Conservation (phyloP, 2,113 vertebrate species). For the Sinocyclocheilus rhinocerous region DNA sequence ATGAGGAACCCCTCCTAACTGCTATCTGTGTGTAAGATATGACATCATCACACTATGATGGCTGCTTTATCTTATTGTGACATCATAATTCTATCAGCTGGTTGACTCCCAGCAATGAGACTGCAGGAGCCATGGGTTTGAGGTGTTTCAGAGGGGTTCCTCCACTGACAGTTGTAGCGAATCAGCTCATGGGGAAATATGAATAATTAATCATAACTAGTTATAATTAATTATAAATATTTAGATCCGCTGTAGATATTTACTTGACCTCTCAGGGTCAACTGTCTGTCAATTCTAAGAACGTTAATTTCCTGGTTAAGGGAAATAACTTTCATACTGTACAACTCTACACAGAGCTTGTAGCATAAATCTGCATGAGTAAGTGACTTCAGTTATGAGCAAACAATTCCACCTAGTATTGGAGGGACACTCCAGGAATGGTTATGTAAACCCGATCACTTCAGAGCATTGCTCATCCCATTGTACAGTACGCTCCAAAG, state of each 20-base stretch:
- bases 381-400: too few species aligned
- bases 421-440: conserved; percentile 53
- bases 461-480: conserved; percentile 50
- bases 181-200: too few species aligned
- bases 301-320: too few species aligned
- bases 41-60: conserved; percentile 29
- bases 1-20: conserved; percentile 2
- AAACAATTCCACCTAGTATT: conserved; percentile 55
- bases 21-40: conserved; percentile 14
- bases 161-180: conserved; percentile 65
- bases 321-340: too few species aligned
- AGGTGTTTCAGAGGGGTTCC: conserved; percentile 54
- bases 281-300: too few species aligned
- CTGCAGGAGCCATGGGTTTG: conserved; percentile 30
- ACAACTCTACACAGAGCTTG: too few species aligned
- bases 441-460: conserved; percentile 26
- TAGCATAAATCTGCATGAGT: too few species aligned
- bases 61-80: conserved; percentile 40
- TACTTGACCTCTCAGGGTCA: too few species aligned
- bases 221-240: too few species aligned
- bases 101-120: conserved; percentile 30
- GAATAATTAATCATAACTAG: too few species aligned
- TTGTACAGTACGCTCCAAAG: not conserved
- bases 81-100: conserved; percentile 39
- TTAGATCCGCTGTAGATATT: too few species aligned